A percentile compares a stretch with the other conserved stretches of the same genome.
phyloP scores from a whole-genome alignment of 2,888 invertebrate genomes.

The Dorcus hopei region DNA sequence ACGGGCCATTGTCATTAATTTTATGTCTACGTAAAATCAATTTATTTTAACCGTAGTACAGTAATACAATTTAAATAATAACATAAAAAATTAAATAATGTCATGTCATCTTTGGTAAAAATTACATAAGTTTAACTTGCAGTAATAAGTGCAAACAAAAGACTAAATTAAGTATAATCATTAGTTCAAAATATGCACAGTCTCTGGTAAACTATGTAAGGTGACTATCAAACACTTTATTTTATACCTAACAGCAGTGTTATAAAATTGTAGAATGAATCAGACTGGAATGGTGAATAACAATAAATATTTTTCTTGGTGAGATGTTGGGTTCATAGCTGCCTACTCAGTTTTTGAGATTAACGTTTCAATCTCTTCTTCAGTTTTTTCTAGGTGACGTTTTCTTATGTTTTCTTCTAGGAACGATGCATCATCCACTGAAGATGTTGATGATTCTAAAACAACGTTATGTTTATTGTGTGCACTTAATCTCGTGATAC shows the following conservation, averaged over 20 bases:
- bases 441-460: slow-evolving; percentile 14
- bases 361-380: background rate
- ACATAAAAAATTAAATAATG: background rate
- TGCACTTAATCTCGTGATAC: too few species aligned
- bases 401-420: slow-evolving; percentile 11
- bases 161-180: background rate
- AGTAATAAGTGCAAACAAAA: background rate
- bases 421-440: slow-evolving; percentile 11
- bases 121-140: background rate
- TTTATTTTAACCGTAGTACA: background rate
- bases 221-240: too few species aligned
- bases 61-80: background rate
- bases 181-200: background rate
- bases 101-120: slow-evolving; percentile 16
- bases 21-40: too few species aligned
- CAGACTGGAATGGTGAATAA: background rate
- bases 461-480: background rate
- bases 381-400: slow-evolving; percentile 1
- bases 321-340: background rate
- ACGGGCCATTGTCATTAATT: too few species aligned
- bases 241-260: too few species aligned
- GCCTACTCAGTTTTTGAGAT: background rate
- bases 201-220: too few species aligned
- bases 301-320: background rate
- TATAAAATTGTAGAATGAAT: too few species aligned